These are phyloP conservation scores for Ardeotis arabs DNA, from an alignment of 2,113 vertebrate genomes.

Conservation along the genomic window DNA sequence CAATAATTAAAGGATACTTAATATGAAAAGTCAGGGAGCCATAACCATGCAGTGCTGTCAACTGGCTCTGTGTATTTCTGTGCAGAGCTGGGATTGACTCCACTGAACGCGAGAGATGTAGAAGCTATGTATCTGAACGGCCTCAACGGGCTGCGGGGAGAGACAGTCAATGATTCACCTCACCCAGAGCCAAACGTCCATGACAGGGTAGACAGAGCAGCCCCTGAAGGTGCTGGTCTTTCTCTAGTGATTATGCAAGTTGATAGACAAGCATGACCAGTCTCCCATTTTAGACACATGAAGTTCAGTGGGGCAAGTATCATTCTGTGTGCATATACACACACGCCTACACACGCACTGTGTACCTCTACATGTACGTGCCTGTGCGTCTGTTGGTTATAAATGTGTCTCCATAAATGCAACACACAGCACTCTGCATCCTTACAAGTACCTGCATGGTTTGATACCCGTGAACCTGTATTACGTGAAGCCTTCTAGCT, in stretches of 20 bases:
- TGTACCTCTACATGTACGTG: background rate
- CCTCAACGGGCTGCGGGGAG: background rate
- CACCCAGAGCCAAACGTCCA: background rate
- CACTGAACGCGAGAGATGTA: background rate
- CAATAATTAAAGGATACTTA: background rate
- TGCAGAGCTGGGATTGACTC: background rate
- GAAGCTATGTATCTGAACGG: background rate
- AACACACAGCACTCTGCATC: background rate
- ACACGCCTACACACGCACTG: accelerated
- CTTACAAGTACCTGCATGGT: accelerated
- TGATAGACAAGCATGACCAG: background rate
- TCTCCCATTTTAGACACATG: background rate
- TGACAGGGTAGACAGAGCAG: background rate
- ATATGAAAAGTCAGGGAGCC: background rate
- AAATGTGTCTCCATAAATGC: background rate
- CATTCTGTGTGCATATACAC: background rate
- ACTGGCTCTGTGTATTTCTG: background rate
- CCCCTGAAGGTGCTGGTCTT: background rate
- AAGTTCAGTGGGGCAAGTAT: background rate
- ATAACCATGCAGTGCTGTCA: background rate
- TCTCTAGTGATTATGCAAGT: background rate
- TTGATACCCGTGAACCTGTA: background rate
- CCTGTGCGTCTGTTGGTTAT: background rate
- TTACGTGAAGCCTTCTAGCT: background rate
- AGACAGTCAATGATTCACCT: background rate